Percentiles rank a stretch among this genome's conserved stretches.
These are phyloP conservation scores for Drosophila leonis DNA, from an alignment of 2,888 invertebrate species.

Conservation along the genomic window DNA sequence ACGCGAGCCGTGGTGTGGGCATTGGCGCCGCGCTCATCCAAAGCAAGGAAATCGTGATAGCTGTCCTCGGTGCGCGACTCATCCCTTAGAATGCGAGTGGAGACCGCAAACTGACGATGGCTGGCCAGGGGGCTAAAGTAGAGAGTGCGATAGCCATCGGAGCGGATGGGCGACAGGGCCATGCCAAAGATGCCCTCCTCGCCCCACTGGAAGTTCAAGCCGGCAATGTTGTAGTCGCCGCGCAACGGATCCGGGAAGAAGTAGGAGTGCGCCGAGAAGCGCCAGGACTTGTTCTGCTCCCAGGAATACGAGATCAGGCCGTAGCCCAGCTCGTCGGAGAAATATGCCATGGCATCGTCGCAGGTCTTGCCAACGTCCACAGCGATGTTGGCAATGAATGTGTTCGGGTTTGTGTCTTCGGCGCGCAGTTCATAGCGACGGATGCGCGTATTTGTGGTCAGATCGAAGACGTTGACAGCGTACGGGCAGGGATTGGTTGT, in stretches of 20 bases:
- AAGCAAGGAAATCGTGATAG: conserved; percentile 89
- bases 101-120: conserved; percentile 91
- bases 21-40: conserved; percentile 89
- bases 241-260: conserved; percentile 93
- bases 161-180: conserved; percentile 89
- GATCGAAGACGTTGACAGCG: conserved; percentile 91
- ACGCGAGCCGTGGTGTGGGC: conserved; percentile 91
- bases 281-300: conserved; percentile 92
- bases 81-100: conserved; percentile 90
- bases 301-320: conserved; percentile 93
- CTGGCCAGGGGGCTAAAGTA: conserved; percentile 93
- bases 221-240: conserved; percentile 92
- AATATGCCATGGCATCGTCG: conserved; percentile 92
- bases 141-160: conserved; percentile 90
- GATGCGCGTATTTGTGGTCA: conserved; percentile 90
- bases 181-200: conserved; percentile 93
- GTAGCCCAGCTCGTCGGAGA: conserved; percentile 93
- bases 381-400: conserved; percentile 95
- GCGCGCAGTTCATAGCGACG: conserved; percentile 89
- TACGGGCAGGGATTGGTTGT: conserved; percentile 93
- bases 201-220: conserved; percentile 94
- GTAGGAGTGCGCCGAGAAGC: conserved; percentile 90
- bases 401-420: conserved; percentile 91
- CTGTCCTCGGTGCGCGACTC: conserved; percentile 89
- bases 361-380: conserved; percentile 91